Percentiles rank a stretch among this genome's conserved stretches.
phyloP scores from a whole-genome alignment of 2,797 vertebrate genomes.

The Crax fasciolata region DNA sequence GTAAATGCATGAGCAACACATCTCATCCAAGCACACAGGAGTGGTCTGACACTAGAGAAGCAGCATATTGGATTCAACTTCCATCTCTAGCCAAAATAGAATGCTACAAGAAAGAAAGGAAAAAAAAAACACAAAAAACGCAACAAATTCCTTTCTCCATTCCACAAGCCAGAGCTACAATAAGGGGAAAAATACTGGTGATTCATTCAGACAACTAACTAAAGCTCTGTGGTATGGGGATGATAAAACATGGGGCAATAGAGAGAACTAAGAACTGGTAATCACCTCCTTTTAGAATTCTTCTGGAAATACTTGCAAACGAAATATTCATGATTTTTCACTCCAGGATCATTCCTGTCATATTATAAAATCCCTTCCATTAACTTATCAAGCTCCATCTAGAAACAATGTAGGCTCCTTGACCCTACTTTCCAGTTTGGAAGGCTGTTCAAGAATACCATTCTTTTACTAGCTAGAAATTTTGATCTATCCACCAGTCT shows the following conservation, averaged over 20 bases:
- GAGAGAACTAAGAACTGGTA: background rate
- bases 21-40: background rate
- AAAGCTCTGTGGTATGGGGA: background rate
- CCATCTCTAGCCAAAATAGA: background rate
- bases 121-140: no score
- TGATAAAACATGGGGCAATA: background rate
- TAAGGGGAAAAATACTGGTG: background rate
- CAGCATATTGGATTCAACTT: background rate
- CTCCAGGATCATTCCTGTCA: conserved; percentile 42
- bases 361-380: conserved; percentile 61
- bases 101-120: background rate
- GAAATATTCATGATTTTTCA: conserved; percentile 52
- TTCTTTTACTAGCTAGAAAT: conserved; percentile 20
- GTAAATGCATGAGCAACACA: background rate
- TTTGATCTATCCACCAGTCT: background rate
- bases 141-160: background rate
- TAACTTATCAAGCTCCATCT: conserved; percentile 66
- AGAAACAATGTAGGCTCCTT: conserved; percentile 48
- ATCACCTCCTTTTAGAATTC: background rate
- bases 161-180: background rate
- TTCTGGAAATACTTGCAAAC: background rate
- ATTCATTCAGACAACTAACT: background rate
- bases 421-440: conserved; percentile 9
- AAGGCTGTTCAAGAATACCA: background rate
- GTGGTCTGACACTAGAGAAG: background rate